Evolutionary conservation across 1,140 invertebrate species (phyloP).

Genomic region (Orchesella cincta): DNA sequence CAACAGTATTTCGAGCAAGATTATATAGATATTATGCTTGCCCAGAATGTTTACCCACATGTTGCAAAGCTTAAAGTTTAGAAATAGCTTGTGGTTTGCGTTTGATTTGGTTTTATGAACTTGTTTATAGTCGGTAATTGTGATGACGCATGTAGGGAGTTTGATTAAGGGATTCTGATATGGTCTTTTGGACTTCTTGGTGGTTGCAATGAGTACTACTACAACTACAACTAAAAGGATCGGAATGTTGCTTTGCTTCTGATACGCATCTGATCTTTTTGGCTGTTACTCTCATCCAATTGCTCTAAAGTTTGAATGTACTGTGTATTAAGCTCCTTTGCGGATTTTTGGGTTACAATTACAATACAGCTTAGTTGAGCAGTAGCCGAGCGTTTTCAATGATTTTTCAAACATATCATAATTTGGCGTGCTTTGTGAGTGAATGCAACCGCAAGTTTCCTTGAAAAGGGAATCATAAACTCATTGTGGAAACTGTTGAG

Average conservation of each 20-base stretch:
- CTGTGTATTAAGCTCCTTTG: background rate
- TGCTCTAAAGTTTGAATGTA: too few relatives aligned
- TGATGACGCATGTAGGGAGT: background rate
- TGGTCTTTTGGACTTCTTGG: background rate
- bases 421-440: too few relatives aligned
- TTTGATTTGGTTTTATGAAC: constrained; percentile 13
- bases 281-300: too few relatives aligned
- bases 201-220: too few relatives aligned
- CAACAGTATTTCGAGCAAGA: too few relatives aligned
- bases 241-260: too few relatives aligned
- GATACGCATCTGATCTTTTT: too few relatives aligned
- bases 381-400: background rate
- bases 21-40: too few relatives aligned
- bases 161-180: background rate
- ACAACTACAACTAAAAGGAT: too few relatives aligned
- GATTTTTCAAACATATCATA: background rate
- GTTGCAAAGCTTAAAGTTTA: background rate
- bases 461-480: background rate
- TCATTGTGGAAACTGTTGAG: too few relatives aligned
- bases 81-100: background rate
- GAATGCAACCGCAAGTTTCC: background rate
- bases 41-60: too few relatives aligned
- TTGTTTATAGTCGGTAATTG: constrained; percentile 16
- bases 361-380: background rate
- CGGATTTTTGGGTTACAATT: background rate